Evolutionary conservation across 30 jellyfish, hydroid and myxozoan genomes (phyloP), one percentile per base, ranked within the genome.

Genomic region (Cassiopea andromeda): DNA sequence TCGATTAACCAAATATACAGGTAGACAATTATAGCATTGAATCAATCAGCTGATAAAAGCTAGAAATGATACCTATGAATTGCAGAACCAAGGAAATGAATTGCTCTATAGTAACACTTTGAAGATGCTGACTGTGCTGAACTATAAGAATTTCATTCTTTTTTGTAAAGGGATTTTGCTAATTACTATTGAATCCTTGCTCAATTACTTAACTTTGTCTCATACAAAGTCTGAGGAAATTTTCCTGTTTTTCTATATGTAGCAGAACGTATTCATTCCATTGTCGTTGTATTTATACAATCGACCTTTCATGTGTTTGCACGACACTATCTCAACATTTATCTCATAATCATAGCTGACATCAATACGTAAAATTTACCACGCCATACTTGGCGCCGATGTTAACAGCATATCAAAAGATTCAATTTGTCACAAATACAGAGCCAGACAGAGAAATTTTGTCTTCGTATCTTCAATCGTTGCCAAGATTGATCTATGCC

Each of bases 301-400:
- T n/a, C 86, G 7, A 16, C 48, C 86, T 9, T 64, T 64, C 43
- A 17, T 70, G 15, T 54, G 49, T n/a, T 7, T 18, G 10, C 54
- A 70, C 12, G 1, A 50, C 7, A 27, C 50, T 38, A 48, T 77
- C 70, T 48, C 74, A 7, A 8, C 50, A 10, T 9, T 6, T 9
- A 77, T 77, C 86, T 47, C 54, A 16, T 81, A 81, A 81, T 81
- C 90, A 66, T 27, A 7, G 12, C 74, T 48, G 43, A 49, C 8
- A 77, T 81, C 80, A 15, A 38, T 18, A 67, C 54, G 59, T 19
- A 69, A 48, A 81, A 69, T 69, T 66, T n/a, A 71, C 90, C 90
- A 81, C 90, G 90, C 90, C 90, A 81, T 54, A 10, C 7, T 49
- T 46, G 90, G 90, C 90, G 90, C 90, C 90, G 46, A 81, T 60